phyloP scores from a whole-genome alignment of 2,113 vertebrate genomes.

The Corythornis cristatus region DNA sequence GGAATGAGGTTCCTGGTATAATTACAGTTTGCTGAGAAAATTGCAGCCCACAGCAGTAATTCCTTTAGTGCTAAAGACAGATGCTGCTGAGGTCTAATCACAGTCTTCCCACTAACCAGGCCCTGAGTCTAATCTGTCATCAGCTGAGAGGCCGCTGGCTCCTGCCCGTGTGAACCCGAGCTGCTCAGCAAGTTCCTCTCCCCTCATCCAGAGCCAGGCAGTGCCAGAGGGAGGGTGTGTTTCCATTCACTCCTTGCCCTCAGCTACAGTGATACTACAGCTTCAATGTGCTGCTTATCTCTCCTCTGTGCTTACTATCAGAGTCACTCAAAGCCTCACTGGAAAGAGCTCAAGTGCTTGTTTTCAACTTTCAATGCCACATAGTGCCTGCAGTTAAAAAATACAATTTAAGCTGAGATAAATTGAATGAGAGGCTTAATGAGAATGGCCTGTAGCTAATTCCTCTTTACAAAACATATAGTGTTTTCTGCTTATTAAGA shows the following conservation, averaged over 20 bases:
- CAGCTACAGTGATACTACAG: neutral
- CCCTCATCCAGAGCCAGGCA: neutral
- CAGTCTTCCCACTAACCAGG: constrained; percentile 28
- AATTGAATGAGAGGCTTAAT: constrained; percentile 29
- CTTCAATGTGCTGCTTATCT: constrained; percentile 48
- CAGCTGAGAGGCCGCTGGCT: constrained; percentile 40
- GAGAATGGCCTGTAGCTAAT: neutral
- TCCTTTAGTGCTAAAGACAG: constrained; percentile 31
- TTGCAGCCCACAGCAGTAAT: constrained; percentile 12
- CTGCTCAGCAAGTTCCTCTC: neutral
- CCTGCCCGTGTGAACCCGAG: neutral
- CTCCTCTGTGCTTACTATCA: neutral
- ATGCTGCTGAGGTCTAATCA: constrained; percentile 53
- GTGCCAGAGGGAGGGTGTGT: constrained; percentile 39
- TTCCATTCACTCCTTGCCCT: constrained; percentile 39
- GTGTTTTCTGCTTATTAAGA: constrained; percentile 1
- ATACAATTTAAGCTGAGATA: constrained; percentile 8
- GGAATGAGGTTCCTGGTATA: constrained; percentile 35
- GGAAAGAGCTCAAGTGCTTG: constrained; percentile 42
- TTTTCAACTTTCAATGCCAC: constrained; percentile 3
- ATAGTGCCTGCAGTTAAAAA: constrained; percentile 18
- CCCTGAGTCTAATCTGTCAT: constrained; percentile 60
- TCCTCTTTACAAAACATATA: neutral
- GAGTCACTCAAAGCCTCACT: neutral
- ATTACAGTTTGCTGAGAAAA: constrained; percentile 58